A percentile compares a stretch with the other conserved stretches of the same genome.
phyloP scores from a whole-genome alignment of 1,140 invertebrate species.

The Sesamia nonagrioides region DNA sequence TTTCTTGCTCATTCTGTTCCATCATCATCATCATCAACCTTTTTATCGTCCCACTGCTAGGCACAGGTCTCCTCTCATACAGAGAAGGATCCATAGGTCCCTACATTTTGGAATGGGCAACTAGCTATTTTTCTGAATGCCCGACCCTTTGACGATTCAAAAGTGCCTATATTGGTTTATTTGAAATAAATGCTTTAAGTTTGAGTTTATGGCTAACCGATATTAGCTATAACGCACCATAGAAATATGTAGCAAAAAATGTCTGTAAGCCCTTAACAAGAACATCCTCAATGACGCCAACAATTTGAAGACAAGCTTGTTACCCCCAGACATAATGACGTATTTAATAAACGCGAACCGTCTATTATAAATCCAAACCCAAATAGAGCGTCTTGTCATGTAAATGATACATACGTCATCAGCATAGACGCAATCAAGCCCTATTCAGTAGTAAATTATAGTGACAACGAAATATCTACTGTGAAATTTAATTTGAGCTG shows the following conservation, averaged over 20 bases:
- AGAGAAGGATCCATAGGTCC: too few species aligned
- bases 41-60: too few species aligned
- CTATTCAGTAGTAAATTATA: slow-evolving; percentile 27
- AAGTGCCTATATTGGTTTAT: too few species aligned
- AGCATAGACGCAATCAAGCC: slow-evolving; percentile 28
- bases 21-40: too few species aligned
- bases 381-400: slow-evolving; percentile 33
- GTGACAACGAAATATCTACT: slow-evolving; percentile 19
- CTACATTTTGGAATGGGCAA: too few species aligned
- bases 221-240: too few species aligned
- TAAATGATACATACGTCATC: slow-evolving; percentile 44
- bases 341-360: slow-evolving; percentile 14
- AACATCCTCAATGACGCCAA: background rate
- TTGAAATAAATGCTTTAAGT: too few species aligned
- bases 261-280: background rate
- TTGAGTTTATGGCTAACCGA: too few species aligned
- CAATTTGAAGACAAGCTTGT: slow-evolving; percentile 6
- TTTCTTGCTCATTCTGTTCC: too few species aligned
- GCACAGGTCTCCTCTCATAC: too few species aligned
- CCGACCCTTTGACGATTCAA: too few species aligned
- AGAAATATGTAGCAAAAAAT: background rate
- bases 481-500: slow-evolving; percentile 35
- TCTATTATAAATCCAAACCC: slow-evolving; percentile 28
- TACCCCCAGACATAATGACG: background rate
- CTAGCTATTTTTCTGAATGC: too few species aligned